Percentiles rank a stretch among this genome's conserved stretches.
Evolutionary conservation across 2,888 invertebrate species (phyloP).

Genomic region (Polia nebulosa): DNA sequence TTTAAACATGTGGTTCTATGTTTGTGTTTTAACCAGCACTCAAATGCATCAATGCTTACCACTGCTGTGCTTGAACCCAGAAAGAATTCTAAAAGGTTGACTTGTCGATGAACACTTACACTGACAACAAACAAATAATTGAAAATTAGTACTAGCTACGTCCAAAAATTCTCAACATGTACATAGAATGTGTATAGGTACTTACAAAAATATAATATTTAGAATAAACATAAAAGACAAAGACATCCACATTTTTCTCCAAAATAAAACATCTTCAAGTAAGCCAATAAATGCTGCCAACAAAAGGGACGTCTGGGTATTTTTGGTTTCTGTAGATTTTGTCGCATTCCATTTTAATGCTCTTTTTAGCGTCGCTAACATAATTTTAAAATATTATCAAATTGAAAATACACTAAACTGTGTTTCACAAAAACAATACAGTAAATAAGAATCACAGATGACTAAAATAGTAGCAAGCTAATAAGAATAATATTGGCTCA

Average conservation of each 20-base stretch:
- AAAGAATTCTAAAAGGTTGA: conserved; percentile 79
- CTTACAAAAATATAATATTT: conserved; percentile 84
- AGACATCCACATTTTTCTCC: conserved; percentile 85
- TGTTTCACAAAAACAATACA: conserved; percentile 8
- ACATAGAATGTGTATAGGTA: conserved; percentile 41
- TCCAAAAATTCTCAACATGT: neutral
- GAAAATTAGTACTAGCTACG: conserved; percentile 3
- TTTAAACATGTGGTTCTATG: conserved; percentile 85
- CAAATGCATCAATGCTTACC: conserved; percentile 82
- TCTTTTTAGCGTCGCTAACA: conserved; percentile 80
- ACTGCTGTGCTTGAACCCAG: conserved; percentile 74
- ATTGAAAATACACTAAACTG: neutral
- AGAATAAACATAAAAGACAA: conserved; percentile 79
- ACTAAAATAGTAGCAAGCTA: neutral
- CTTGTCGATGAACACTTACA: conserved; percentile 78
- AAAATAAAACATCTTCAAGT: conserved; percentile 86
- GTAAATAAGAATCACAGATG: conserved; percentile 12
- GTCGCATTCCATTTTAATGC: conserved; percentile 78
- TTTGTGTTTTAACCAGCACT: conserved; percentile 86
- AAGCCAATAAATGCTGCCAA: conserved; percentile 78
- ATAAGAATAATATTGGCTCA: too few species aligned
- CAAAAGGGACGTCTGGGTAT: conserved; percentile 76
- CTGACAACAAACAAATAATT: conserved; percentile 74
- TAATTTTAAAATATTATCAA: conserved; percentile 55
- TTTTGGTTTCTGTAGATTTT: conserved; percentile 75